Evolutionary conservation across 2,888 invertebrate species (phyloP), one percentile per base, ranked within the genome.

Genomic region (Athripsodes cinereus): DNA sequence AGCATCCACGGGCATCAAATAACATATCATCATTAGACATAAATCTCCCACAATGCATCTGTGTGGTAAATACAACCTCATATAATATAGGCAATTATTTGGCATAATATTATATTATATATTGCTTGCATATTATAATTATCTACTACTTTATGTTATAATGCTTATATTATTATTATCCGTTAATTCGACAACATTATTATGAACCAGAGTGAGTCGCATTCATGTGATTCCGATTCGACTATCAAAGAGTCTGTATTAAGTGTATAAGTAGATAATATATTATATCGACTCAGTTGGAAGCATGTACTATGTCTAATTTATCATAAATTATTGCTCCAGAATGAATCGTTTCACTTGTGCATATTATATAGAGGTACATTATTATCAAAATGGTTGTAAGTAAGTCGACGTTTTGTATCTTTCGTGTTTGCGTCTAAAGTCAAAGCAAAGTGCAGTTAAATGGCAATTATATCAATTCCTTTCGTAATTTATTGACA

Each of bases 381-480:
- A 2, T 21, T 21, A 26, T 50, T 50, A 50, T 50, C 50, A 50
- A 50, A 47, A 50, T 40, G n/a, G 8, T 40, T 40, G 13, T 13
- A 40, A 13, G 40, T 40, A 40, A 40, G 40, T 40, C 40, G 40
- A 31, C 21, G 31, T 54, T 26, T 55, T 35, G 55, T 34, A 55
- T 40, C 18, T 50, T 11, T 50, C 50, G 21, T 47, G 47, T 47
- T 50, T 50, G 46, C 55, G 18, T 35, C 35, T 20, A 22, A 50
- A n/a, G 49, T 55, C 34, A 20, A 40, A 40, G 55, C 55, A 20
- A 48, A 50, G 55, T 22, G 49, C 55, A 40, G 55, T 55, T 50
- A 50, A 55, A 55, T 55, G 55, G 55, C 50, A 55, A 55, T 55
- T 55, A 55, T 55, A 55, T 55, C 55, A 55, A 55, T 55, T 55